A percentile compares a stretch with the other conserved stretches of the same genome.
Evolutionary conservation across 2,888 invertebrate species (phyloP).

Genomic region (Heliconius hortense): DNA sequence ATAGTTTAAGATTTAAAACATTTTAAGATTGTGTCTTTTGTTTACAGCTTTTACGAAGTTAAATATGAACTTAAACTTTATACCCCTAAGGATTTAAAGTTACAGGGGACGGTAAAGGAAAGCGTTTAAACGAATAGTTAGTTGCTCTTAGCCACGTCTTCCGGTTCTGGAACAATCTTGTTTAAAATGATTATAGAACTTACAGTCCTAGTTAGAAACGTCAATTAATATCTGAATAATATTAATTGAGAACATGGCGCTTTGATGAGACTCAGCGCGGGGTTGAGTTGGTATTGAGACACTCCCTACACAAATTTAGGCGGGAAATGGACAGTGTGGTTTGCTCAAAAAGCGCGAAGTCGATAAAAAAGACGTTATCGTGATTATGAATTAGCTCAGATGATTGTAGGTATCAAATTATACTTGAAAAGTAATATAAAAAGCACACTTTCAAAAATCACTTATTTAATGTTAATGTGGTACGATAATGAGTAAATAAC

Average conservation of each 20-base stretch:
- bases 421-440: not conserved
- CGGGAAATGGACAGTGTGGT: not conserved
- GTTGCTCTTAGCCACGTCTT: slow-evolving; percentile 8
- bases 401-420: not conserved
- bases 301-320: too few relatives aligned
- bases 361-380: not conserved
- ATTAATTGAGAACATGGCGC: not conserved
- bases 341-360: not conserved
- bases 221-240: slow-evolving; percentile 1
- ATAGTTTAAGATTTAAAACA: slow-evolving; percentile 22
- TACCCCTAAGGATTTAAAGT: slow-evolving; percentile 8
- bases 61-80: slow-evolving; percentile 20
- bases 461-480: too few relatives aligned
- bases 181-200: not conserved
- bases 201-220: not conserved
- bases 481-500: too few relatives aligned
- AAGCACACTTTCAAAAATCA: too few relatives aligned
- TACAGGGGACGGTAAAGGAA: not conserved
- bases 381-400: not conserved
- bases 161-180: slow-evolving; percentile 10
- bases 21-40: slow-evolving; percentile 23
- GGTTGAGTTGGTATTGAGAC: not conserved
- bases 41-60: slow-evolving; percentile 12
- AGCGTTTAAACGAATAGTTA: not conserved
- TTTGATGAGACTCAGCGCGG: not conserved